A percentile compares a stretch with the other conserved stretches of the same genome.
Evolutionary conservation across 2,797 vertebrate genomes (phyloP).

Genomic region (Typhlichthys eigenmanni): DNA sequence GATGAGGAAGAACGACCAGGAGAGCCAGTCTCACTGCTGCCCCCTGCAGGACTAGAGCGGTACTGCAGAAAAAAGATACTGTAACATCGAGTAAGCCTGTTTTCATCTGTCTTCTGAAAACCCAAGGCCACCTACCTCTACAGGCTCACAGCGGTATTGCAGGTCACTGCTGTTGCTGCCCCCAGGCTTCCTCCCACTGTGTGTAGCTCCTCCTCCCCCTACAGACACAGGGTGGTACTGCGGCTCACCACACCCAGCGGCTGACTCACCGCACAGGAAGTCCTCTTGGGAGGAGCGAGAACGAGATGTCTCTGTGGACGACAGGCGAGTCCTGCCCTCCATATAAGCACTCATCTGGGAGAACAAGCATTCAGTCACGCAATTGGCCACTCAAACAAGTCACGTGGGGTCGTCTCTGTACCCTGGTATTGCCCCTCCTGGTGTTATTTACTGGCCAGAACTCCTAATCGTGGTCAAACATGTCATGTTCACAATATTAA

Average conservation of each 20-base stretch:
- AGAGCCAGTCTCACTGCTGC: conserved; percentile 87
- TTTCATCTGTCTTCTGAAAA: too few species aligned
- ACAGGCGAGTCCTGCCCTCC: conserved; percentile 91
- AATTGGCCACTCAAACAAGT: too few species aligned
- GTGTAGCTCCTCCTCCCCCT: conserved; percentile 53
- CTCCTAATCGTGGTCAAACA: too few species aligned
- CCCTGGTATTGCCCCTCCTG: too few species aligned
- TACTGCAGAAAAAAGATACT: conserved; percentile 68
- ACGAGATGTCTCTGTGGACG: conserved; percentile 95
- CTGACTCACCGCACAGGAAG: conserved; percentile 63
- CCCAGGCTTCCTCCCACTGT: conserved; percentile 68
- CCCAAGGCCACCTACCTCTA: conserved; percentile 53
- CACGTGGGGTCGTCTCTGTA: too few species aligned
- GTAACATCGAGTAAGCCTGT: too few species aligned
- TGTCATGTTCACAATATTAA: too few species aligned
- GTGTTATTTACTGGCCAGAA: too few species aligned
- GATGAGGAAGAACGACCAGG: conserved; percentile 92
- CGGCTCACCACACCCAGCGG: conserved; percentile 48
- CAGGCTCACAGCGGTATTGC: conserved; percentile 67
- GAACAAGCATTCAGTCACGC: conserved; percentile 2
- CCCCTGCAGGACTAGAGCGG: conserved; percentile 85
- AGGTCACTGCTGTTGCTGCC: conserved; percentile 73
- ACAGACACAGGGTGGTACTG: conserved; percentile 71
- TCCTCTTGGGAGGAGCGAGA: conserved; percentile 96
- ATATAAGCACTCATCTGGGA: conserved; percentile 90